Percentiles rank a stretch among this genome's conserved stretches.
These are phyloP conservation scores for Orius insidiosus DNA, from an alignment of 1,140 invertebrate species.

Conservation along the genomic window DNA sequence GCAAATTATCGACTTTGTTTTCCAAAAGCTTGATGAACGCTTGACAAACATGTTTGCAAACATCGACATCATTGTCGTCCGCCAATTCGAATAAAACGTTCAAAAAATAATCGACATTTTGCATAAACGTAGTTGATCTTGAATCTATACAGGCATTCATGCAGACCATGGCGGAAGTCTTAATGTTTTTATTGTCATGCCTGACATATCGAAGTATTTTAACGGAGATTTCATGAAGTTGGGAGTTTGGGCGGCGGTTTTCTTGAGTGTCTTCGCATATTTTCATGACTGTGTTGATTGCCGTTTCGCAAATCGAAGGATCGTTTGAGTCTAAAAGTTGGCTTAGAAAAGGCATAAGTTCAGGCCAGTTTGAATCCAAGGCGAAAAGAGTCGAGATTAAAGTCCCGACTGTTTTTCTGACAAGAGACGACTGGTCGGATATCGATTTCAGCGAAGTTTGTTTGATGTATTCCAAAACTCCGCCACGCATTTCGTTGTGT, in stretches of 20 bases:
- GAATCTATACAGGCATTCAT: not conserved
- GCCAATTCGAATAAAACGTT: conserved; percentile 62
- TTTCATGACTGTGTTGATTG: conserved; percentile 5
- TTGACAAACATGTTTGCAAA: conserved; percentile 6
- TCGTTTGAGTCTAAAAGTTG: conserved; percentile 4
- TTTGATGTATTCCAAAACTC: conserved; percentile 52
- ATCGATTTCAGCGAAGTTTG: not conserved
- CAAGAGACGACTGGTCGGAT: conserved; percentile 1
- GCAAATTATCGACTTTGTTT: conserved; percentile 9
- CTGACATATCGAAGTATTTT: not conserved
- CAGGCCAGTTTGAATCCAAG: not conserved
- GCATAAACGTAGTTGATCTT: not conserved
- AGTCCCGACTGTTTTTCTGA: not conserved
- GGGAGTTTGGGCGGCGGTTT: conserved; percentile 1
- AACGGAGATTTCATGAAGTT: not conserved
- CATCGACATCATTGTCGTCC: conserved; percentile 44
- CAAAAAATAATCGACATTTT: conserved; percentile 22
- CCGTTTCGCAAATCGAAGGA: not conserved
- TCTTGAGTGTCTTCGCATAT: conserved; percentile 9
- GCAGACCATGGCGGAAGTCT: not conserved
- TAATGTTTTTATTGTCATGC: conserved; percentile 1
- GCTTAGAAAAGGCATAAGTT: conserved; percentile 4
- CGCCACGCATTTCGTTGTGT: conserved; percentile 81
- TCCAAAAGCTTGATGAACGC: conserved; percentile 1
- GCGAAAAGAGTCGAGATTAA: conserved; percentile 1